Percentiles rank a stretch among this genome's conserved stretches.
These are phyloP conservation scores for Syngnathus rostellatus DNA, from an alignment of 2,797 vertebrate species.

Conservation along the genomic window DNA sequence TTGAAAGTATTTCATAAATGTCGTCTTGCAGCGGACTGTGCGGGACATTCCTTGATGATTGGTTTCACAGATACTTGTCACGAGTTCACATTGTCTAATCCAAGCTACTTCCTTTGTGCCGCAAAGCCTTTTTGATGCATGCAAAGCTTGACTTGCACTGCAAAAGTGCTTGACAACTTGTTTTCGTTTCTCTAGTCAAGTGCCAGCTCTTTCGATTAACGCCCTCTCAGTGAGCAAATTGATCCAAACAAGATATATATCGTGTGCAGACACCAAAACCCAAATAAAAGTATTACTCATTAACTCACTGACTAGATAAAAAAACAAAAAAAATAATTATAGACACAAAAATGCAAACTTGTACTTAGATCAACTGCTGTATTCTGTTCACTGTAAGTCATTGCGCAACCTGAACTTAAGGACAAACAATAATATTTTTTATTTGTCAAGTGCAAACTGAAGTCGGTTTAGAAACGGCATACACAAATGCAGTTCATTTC, in stretches of 20 bases:
- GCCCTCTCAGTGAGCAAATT: not conserved
- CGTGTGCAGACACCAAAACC: not conserved
- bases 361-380: not conserved
- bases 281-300: not conserved
- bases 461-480: not conserved
- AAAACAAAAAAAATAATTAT: not conserved
- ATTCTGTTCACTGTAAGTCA: not conserved
- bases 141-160: not conserved
- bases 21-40: not conserved
- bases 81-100: slow-evolving; percentile 14
- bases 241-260: not conserved
- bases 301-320: not conserved
- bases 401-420: not conserved
- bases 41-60: slow-evolving; percentile 16
- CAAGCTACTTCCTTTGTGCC: not conserved
- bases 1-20: slow-evolving; percentile 24
- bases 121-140: not conserved
- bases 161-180: not conserved
- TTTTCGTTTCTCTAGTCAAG: not conserved
- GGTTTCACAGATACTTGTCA: slow-evolving; percentile 41
- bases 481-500: not conserved
- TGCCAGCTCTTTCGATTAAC: not conserved
- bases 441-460: not conserved
- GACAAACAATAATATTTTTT: not conserved
- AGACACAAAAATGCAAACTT: not conserved